phyloP scores from a whole-genome alignment of 1,140 invertebrate genomes.

The Asbolus verrucosus region DNA sequence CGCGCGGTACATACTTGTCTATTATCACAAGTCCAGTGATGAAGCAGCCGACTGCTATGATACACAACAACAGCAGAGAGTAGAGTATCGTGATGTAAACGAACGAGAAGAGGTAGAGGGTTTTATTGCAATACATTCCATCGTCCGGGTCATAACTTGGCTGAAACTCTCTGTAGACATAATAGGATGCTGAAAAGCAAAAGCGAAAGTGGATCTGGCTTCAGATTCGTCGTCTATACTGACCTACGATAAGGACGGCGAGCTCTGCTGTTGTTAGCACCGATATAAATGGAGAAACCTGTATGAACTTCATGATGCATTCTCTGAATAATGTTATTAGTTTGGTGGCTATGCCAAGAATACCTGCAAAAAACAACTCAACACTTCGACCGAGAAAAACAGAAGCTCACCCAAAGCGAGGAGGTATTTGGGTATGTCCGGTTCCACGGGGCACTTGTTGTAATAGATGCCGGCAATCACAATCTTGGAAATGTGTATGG shows the following conservation, averaged over 20 bases:
- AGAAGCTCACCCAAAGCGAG: constrained; percentile 44
- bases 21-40: neutral
- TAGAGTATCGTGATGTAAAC: constrained; percentile 23
- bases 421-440: constrained; percentile 47
- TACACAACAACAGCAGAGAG: neutral
- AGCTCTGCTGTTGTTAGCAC: constrained; percentile 9
- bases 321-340: constrained; percentile 8
- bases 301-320: neutral
- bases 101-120: constrained; percentile 28
- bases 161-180: constrained; percentile 26
- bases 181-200: constrained; percentile 30
- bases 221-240: neutral
- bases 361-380: constrained; percentile 31
- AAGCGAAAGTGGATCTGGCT: neutral
- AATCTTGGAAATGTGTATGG: constrained; percentile 41
- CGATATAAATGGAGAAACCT: constrained; percentile 10
- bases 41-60: constrained; percentile 7
- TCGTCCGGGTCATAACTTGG: constrained; percentile 25
- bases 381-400: no score
- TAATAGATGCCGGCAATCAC: constrained; percentile 41
- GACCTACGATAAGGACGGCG: constrained; percentile 6
- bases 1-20: neutral
- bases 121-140: constrained; percentile 25
- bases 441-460: constrained; percentile 47
- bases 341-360: constrained; percentile 25